Conservation (phyloP, 2,113 vertebrate species). For the Alosa alosa region DNA sequence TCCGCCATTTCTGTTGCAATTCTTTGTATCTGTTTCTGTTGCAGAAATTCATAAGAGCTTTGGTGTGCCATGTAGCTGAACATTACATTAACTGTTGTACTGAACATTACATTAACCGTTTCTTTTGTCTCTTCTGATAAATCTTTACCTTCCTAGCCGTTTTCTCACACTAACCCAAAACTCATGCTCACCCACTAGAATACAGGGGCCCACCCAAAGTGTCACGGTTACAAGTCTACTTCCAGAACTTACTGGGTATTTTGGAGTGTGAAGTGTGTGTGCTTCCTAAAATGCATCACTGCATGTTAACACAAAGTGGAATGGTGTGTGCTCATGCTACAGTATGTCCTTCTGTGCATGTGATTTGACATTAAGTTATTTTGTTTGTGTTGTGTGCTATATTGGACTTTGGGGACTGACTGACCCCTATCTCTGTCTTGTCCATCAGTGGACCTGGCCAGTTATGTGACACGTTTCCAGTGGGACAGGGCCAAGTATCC, state of each 20-base stretch:
- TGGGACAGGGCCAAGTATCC: conserved; percentile 98
- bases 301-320: background rate
- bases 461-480: conserved; percentile 86
- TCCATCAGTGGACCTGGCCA: conserved; percentile 80
- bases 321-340: background rate
- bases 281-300: background rate
- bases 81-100: background rate
- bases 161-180: background rate
- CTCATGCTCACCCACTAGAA: conserved; percentile 50
- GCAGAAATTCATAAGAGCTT: background rate
- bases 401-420: background rate
- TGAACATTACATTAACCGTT: background rate
- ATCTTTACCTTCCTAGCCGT: background rate
- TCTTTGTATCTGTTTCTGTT: background rate
- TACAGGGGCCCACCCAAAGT: conserved; percentile 47
- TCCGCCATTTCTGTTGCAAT: too few relatives aligned
- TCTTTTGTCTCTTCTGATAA: background rate
- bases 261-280: conserved; percentile 5
- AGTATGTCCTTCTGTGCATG: background rate
- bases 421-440: background rate
- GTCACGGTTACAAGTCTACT: conserved; percentile 57
- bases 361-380: background rate
- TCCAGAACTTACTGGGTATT: conserved; percentile 67
- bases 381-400: background rate
- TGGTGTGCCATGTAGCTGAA: background rate